A percentile compares a stretch with the other conserved stretches of the same genome.
Evolutionary conservation across 2,888 invertebrate genomes (phyloP).

Genomic region (Erebia ligea): DNA sequence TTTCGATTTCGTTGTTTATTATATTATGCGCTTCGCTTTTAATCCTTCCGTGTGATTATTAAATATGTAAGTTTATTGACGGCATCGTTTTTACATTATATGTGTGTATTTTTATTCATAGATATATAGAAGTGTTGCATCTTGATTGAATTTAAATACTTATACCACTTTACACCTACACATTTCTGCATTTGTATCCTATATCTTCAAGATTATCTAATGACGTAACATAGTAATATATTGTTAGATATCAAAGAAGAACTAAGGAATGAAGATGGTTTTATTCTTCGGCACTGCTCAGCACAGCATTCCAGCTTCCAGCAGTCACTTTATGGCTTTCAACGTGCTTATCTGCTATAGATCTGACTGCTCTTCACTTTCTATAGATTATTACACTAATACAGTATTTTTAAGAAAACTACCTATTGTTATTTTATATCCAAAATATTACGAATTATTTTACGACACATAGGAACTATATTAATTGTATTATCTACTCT

Average conservation of each 20-base stretch:
- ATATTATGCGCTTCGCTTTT: conserved; percentile 72
- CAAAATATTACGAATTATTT: too few species aligned
- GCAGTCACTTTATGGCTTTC: conserved; percentile 64
- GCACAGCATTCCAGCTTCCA: conserved; percentile 49
- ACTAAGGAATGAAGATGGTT: conserved; percentile 29
- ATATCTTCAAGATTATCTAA: neutral
- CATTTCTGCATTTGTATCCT: neutral
- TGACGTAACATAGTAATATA: neutral
- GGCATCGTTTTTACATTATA: conserved; percentile 30
- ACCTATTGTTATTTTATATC: neutral
- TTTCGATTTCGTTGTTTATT: conserved; percentile 54
- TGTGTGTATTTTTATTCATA: conserved; percentile 36
- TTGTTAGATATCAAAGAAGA: conserved; percentile 23
- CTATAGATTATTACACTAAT: neutral
- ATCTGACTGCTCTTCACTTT: neutral
- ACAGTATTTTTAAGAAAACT: neutral
- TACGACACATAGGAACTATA: too few species aligned
- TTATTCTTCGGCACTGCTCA: conserved; percentile 50
- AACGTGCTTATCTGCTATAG: conserved; percentile 44
- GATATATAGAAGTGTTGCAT: conserved; percentile 36
- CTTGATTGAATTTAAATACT: conserved; percentile 17
- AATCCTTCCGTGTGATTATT: conserved; percentile 30
- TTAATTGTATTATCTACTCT: too few species aligned
- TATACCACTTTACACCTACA: neutral
- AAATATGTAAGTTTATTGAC: conserved; percentile 36